Evolutionary conservation across 2,113 vertebrate genomes (phyloP).

Genomic region (Pseudorhombus dupliciocellatus): DNA sequence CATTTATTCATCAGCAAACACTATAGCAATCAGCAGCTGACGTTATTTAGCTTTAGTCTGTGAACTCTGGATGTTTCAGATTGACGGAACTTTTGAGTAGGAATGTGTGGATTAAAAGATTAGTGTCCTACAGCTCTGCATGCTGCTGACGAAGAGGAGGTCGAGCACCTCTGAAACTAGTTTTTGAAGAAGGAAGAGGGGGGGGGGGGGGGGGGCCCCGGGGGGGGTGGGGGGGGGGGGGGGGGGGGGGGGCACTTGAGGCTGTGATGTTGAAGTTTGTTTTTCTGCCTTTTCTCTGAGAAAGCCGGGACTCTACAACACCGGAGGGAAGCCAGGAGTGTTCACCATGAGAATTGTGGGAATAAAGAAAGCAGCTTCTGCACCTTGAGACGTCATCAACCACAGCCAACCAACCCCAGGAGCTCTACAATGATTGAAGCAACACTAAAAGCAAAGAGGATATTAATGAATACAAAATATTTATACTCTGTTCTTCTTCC

Average conservation of each 20-base stretch:
- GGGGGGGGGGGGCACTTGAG: background rate
- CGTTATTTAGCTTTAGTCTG: background rate
- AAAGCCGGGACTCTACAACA: constrained; percentile 45
- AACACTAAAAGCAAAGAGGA: background rate
- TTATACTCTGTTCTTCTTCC: background rate
- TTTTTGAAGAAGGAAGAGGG: background rate
- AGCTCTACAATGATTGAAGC: background rate
- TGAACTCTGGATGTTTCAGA: constrained; percentile 19
- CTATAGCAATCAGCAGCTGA: background rate
- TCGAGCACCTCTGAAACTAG: background rate
- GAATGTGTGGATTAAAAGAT: constrained; percentile 62
- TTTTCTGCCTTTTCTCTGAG: constrained; percentile 2
- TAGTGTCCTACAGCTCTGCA: constrained; percentile 37
- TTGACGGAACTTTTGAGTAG: constrained; percentile 36
- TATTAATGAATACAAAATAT: too few relatives aligned
- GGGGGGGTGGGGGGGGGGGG: too few relatives aligned
- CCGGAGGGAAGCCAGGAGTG: constrained; percentile 24
- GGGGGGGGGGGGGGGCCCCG: background rate
- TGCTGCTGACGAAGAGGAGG: constrained; percentile 26
- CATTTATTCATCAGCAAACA: constrained; percentile 48
- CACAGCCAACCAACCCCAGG: background rate
- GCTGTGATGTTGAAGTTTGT: constrained; percentile 9
- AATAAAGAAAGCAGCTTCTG: constrained; percentile 42
- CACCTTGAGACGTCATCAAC: constrained; percentile 39
- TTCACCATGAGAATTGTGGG: constrained; percentile 55